These are phyloP conservation scores for Gymnodraco acuticeps DNA, from an alignment of 2,797 vertebrate genomes.

Conservation along the genomic window DNA sequence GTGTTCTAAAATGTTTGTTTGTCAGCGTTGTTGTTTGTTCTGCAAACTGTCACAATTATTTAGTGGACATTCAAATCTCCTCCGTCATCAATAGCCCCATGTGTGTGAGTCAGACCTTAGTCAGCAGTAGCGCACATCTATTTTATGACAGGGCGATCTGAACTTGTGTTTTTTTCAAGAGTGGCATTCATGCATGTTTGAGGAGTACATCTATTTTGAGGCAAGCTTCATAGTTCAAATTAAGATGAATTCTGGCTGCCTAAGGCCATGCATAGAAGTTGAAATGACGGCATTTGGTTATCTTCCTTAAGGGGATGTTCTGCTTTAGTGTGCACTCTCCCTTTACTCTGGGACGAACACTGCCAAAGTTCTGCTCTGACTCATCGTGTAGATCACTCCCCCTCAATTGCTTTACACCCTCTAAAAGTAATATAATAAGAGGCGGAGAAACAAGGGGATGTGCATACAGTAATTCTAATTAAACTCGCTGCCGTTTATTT, in stretches of 20 bases:
- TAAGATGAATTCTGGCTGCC: constrained; percentile 50
- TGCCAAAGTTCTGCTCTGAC: constrained; percentile 43
- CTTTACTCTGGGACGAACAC: constrained; percentile 34
- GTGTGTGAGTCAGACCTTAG: constrained; percentile 68
- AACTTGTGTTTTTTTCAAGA: constrained; percentile 42
- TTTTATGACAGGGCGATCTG: constrained; percentile 38
- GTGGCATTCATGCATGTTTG: constrained; percentile 36
- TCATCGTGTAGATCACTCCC: constrained; percentile 56
- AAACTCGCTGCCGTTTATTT: constrained; percentile 49
- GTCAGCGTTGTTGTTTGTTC: constrained; percentile 62
- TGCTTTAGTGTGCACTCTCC: constrained; percentile 36
- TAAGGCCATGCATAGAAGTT: constrained; percentile 19
- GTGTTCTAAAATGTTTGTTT: constrained; percentile 48
- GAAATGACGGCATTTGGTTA: constrained; percentile 43
- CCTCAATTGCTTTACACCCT: constrained; percentile 50
- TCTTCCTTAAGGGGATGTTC: constrained; percentile 27
- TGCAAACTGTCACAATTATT: constrained; percentile 66
- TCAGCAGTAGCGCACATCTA: constrained; percentile 46
- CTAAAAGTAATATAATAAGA: constrained; percentile 33
- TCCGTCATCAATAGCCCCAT: constrained; percentile 60
- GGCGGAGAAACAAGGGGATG: constrained; percentile 17
- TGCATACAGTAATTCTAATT: constrained; percentile 22
- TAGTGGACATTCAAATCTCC: constrained; percentile 62
- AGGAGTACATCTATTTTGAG: constrained; percentile 52
- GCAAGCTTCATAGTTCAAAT: constrained; percentile 43